Base-by-base conservation (phyloP, 2,113 vertebrate genomes). In the Lagopus leucura region DNA sequence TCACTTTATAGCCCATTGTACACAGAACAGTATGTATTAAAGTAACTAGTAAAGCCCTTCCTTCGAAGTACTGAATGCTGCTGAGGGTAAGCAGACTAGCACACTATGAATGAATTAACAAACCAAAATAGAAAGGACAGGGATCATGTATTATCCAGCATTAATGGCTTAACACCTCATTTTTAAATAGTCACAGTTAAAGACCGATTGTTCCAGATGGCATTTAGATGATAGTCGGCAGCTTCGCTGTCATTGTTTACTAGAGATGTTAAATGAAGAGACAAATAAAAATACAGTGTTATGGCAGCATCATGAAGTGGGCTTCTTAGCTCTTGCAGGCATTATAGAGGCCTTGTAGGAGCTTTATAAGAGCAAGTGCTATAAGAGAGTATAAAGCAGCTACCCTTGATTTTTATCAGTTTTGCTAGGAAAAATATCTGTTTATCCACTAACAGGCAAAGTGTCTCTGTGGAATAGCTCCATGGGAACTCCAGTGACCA, bases 391-490 rank as follows among this genome's bases (percentile, higher is more conserved):
- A 58, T 13, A 22, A 55, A 92, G n/a, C 36, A 45, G 38, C 19
- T 63, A 79, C 50, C 25, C 87, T 20, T 9, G 19, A 47, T 81
- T 77, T 83, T 86, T 77, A 64, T 77, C 79, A 32, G 50, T 78
- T 90, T 88, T 67, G 38, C 36, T 45, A 17, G 22, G 30, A 18
- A 32, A 8, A 74, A 71, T 6, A 13, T 30, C 79, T 60, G 38
- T 89, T 92, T 67, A 79, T 47, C 18, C 54, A 75, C 27, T 65
- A 63, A 92, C 92, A 95, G 82, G 27, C 67, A 61, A 85, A 83
- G 21, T 25, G 32, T 32, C 64, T 30, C 88, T 64, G 45, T 21
- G 36, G 88, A 87, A 76, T 2, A 85, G 32, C n/a, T 21, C 78
- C 2, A 1, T 16, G 34, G n/a, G 76, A 91, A 87, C 42, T 63